These are phyloP conservation scores for Orchesella cincta DNA, from an alignment of 1,140 invertebrate genomes.

Conservation along the genomic window DNA sequence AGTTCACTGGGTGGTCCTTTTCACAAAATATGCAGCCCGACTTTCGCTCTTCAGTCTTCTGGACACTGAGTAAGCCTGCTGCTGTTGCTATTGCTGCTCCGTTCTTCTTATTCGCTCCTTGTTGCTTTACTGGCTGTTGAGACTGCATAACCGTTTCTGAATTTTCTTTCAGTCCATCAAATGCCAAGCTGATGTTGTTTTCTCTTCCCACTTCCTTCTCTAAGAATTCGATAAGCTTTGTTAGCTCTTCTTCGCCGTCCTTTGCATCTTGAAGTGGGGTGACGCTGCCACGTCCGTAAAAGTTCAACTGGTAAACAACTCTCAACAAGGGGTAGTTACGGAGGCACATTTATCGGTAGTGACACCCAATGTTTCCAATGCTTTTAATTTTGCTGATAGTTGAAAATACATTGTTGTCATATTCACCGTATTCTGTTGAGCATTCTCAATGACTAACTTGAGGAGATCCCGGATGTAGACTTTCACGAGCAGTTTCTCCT, in stretches of 20 bases:
- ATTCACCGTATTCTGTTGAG: too few species aligned
- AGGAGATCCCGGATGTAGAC: too few species aligned
- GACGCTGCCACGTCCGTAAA: too few species aligned
- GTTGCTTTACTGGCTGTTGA: neutral
- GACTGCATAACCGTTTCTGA: neutral
- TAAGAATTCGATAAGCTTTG: neutral
- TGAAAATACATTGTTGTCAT: neutral
- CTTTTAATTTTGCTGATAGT: too few species aligned
- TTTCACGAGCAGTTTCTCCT: too few species aligned
- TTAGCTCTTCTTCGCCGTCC: neutral
- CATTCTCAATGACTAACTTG: too few species aligned
- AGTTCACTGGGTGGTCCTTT: neutral
- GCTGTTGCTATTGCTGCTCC: neutral
- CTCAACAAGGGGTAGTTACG: neutral
- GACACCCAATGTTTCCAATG: too few species aligned
- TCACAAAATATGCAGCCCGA: neutral
- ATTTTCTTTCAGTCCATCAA: neutral
- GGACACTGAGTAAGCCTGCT: neutral
- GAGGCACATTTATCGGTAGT: neutral
- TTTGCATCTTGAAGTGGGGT: neutral
- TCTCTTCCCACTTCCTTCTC: neutral
- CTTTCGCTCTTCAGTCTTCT: neutral
- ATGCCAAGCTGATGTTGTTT: neutral
- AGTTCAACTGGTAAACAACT: neutral
- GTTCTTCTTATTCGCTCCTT: neutral